Evolutionary conservation across 2,888 invertebrate genomes (phyloP).

Genomic region (Conchocele bisecta): DNA sequence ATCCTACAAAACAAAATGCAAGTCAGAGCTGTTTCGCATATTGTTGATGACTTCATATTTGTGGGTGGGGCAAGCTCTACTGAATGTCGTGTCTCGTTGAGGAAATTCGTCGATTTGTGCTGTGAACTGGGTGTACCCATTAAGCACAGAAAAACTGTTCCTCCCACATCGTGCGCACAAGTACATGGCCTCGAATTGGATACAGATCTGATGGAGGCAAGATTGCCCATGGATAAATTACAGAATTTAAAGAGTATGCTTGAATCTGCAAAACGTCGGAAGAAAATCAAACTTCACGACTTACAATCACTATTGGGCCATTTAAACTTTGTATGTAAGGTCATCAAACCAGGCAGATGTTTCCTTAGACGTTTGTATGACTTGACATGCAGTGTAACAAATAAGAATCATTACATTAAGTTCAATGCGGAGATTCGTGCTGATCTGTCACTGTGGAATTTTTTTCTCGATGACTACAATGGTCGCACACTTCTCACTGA

Average conservation of each 20-base stretch:
- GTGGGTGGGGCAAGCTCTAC: background rate
- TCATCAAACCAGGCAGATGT: slow-evolving; percentile 21
- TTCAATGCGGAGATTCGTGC: slow-evolving; percentile 6
- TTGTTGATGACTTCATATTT: slow-evolving; percentile 39
- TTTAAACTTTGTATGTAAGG: slow-evolving; percentile 36
- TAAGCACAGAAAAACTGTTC: slow-evolving; percentile 14
- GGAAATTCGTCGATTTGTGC: background rate
- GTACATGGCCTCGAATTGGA: slow-evolving; percentile 24
- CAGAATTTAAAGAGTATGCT: background rate
- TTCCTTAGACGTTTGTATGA: slow-evolving; percentile 37
- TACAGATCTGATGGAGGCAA: slow-evolving; percentile 1
- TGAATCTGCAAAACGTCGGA: background rate
- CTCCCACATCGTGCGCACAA: slow-evolving; percentile 1
- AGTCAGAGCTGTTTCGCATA: slow-evolving; percentile 17
- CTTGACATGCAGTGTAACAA: background rate
- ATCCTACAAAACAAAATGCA: slow-evolving; percentile 4
- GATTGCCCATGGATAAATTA: slow-evolving; percentile 18
- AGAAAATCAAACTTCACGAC: slow-evolving; percentile 1
- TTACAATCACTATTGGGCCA: slow-evolving; percentile 19
- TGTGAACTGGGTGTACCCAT: slow-evolving; percentile 13
- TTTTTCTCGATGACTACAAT: slow-evolving; percentile 23
- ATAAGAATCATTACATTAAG: slow-evolving; percentile 19
- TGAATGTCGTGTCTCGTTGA: background rate
- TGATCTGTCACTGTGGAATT: slow-evolving; percentile 13
- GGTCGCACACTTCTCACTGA: slow-evolving; percentile 28